phyloP scores from a whole-genome alignment of 2,888 invertebrate species.

The Lissocephala sabroskyi region DNA sequence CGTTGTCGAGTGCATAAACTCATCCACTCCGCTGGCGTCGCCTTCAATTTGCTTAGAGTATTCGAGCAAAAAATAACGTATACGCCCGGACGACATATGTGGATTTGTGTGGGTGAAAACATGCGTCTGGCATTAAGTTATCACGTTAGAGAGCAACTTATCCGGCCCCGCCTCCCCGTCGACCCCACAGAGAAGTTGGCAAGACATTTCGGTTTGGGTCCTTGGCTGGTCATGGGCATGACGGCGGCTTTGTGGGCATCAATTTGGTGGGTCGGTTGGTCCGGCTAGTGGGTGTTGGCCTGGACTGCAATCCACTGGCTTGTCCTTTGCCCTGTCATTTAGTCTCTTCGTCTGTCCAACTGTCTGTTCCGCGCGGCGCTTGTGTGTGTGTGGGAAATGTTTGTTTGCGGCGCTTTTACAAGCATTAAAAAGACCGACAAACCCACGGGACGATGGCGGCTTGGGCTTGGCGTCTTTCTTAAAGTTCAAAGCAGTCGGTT shows the following conservation, averaged over 20 bases:
- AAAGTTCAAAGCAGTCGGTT: conserved; percentile 45
- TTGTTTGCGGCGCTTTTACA: conserved; percentile 25
- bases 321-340: too few species aligned
- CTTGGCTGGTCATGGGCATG: too few species aligned
- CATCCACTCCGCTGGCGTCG: too few species aligned
- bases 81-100: too few species aligned
- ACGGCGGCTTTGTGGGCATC: neutral
- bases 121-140: conserved; percentile 60
- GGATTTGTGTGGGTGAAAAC: conserved; percentile 44
- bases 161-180: neutral
- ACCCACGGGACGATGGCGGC: too few species aligned
- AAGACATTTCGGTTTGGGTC: neutral
- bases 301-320: too few species aligned
- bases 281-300: neutral
- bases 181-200: neutral
- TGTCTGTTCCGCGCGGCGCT: neutral
- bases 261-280: neutral
- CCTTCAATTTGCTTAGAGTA: too few species aligned
- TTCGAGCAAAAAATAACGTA: too few species aligned
- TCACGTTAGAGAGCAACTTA: conserved; percentile 21
- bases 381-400: conserved; percentile 15
- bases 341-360: too few species aligned
- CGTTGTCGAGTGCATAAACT: too few species aligned
- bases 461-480: too few species aligned
- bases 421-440: conserved; percentile 39